These are phyloP conservation scores for Thaumatotibia leucotreta DNA, from an alignment of 1,140 invertebrate species.

Conservation along the genomic window DNA sequence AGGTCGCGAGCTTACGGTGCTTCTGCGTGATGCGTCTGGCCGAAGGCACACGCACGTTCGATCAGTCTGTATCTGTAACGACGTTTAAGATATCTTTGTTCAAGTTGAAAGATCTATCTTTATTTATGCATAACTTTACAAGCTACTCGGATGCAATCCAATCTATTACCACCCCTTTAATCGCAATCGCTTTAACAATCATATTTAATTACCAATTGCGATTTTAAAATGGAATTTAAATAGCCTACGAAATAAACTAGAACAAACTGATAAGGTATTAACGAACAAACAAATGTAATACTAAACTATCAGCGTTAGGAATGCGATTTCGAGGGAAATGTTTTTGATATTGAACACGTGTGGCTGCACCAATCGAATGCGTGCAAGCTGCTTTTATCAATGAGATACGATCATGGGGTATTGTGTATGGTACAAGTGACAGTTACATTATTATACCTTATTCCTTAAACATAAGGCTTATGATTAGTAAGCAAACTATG, in stretches of 20 bases:
- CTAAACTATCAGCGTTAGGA: neutral
- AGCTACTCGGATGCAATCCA: too few species aligned
- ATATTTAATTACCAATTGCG: too few species aligned
- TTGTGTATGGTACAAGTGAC: too few species aligned
- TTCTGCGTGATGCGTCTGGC: neutral
- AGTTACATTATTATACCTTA: neutral
- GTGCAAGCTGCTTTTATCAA: neutral
- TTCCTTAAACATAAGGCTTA: neutral
- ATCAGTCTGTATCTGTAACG: too few species aligned
- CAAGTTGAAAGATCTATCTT: too few species aligned
- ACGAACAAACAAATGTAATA: neutral
- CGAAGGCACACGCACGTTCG: neutral
- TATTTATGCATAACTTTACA: too few species aligned
- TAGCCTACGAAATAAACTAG: neutral
- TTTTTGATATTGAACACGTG: conserved; percentile 1
- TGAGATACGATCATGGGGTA: neutral
- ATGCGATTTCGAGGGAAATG: neutral
- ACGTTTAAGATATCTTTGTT: too few species aligned
- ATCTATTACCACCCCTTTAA: too few species aligned
- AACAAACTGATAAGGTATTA: neutral
- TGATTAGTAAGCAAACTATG: neutral
- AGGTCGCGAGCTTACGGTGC: neutral
- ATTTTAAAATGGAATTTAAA: too few species aligned
- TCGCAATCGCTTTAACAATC: too few species aligned
- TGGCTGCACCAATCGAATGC: neutral